A percentile compares a stretch with the other conserved stretches of the same genome.
These are phyloP conservation scores for Erinaceus europaeus DNA, from an alignment of 2,113 vertebrate genomes.

Conservation along the genomic window DNA sequence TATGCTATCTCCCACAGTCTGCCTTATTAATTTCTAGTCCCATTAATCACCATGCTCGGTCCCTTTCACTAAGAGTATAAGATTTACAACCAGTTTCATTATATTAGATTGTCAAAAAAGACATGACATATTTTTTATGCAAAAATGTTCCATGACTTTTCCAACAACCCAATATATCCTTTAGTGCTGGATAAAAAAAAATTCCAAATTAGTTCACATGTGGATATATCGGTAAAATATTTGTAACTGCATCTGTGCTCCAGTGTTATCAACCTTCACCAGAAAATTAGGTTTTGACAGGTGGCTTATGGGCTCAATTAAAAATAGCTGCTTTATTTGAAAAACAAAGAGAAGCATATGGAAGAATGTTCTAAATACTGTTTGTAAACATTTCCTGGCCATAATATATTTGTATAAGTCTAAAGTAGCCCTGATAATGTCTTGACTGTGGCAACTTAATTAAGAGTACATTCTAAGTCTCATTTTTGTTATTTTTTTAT, in stretches of 20 bases:
- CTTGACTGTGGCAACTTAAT: background rate
- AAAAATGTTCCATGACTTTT: no score
- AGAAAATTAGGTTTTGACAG: constrained; percentile 33
- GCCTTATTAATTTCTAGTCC: background rate
- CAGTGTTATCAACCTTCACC: background rate
- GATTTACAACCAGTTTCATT: background rate
- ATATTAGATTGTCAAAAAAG: background rate
- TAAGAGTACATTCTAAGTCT: background rate
- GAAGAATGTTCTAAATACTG: background rate
- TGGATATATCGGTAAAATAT: constrained; percentile 30
- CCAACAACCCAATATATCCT: no score
- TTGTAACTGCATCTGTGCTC: background rate
- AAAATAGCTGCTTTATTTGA: constrained; percentile 21
- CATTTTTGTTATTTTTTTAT: constrained; percentile 1
- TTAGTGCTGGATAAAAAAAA: no score
- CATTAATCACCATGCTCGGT: background rate
- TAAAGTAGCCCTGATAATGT: background rate
- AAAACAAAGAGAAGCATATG: background rate
- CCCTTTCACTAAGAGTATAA: background rate
- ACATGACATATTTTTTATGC: no score
- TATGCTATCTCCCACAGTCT: no score
- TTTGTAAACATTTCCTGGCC: background rate
- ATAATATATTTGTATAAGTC: background rate
- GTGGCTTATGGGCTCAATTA: background rate
- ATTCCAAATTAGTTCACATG: constrained; percentile 16